Evolutionary conservation across 2,888 invertebrate species (phyloP), one percentile per base, ranked within the genome.

Genomic region (Eupithecia inturbata): DNA sequence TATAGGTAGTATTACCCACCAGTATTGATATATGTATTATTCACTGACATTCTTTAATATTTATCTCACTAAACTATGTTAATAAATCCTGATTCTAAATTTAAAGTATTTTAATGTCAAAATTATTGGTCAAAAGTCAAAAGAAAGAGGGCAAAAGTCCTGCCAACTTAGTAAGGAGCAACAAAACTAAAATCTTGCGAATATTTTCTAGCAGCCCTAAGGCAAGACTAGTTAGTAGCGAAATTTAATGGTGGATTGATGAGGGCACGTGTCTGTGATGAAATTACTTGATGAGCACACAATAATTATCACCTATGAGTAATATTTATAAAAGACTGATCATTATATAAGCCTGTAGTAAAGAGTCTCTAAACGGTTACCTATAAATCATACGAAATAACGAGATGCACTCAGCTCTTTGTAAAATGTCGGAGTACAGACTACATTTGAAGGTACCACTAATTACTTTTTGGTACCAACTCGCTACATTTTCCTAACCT

Each of bases 181-280:
- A 41, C 12, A 39, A 3, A 16, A 14, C 45, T 19, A 45, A 19
- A 19, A 45, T 45, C 19, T 45, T 22, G 22, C 53, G 28, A 31
- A 31, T 3, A 31, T 64, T 39, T 31, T 31, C 19, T 64, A 31
- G 36, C 63, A 82, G 63, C 81, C 80, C 81, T 80, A 77, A 31
- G 72, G 72, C n/a, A 73, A 77, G 73, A 71, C 76, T 64, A 68
- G 74, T 60, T 77, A 73, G 78, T 68, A 80, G 80, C 78, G 77
- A 79, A 81, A 81, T 79, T 80, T 80, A 77, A 81, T 81, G 78
- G 77, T 74, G 70, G 77, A 80, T 80, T 78, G 80, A 83, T 83
- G 80, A 76, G 78, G 80, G 81, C 84, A 82, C 83, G 82, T 81
- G 83, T 77, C 79, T 72, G 71, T 76, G 77, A 77, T 75, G 77